Evolutionary conservation across 2,797 vertebrate genomes (phyloP).

Genomic region (Erithacus rubecula): DNA sequence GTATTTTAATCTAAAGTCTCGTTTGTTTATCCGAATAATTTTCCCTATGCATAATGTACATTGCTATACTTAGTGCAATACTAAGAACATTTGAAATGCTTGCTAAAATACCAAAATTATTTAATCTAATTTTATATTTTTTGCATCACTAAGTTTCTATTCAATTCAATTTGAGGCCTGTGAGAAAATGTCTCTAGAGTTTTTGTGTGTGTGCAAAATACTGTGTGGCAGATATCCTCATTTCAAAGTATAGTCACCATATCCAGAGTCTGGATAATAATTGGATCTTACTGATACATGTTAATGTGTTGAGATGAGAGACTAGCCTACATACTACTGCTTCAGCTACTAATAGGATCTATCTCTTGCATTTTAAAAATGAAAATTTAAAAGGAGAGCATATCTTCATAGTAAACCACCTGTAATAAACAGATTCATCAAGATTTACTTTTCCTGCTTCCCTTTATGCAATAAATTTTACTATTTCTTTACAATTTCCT

Average conservation of each 20-base stretch:
- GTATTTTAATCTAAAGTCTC: not conserved
- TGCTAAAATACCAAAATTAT: not conserved
- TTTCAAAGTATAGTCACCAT: not conserved
- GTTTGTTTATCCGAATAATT: not conserved
- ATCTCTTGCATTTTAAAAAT: not conserved
- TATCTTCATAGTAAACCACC: not conserved
- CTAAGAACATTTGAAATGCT: not conserved
- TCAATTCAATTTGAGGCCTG: not conserved
- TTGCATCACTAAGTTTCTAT: not conserved
- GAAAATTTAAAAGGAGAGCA: not conserved
- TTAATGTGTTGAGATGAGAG: not conserved
- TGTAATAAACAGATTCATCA: not conserved
- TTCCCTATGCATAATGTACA: constrained; percentile 1
- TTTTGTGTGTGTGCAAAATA: not conserved
- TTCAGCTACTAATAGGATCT: not conserved
- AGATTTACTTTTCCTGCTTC: not conserved
- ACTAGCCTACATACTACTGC: not conserved
- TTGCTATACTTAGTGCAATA: not conserved
- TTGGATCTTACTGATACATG: not conserved
- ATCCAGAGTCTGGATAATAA: not conserved
- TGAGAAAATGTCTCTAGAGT: not conserved
- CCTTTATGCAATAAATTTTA: not conserved
- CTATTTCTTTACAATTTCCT: not conserved
- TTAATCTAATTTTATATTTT: not conserved
- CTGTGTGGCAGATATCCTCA: not conserved